phyloP scores from a whole-genome alignment of 2,113 vertebrate species.

The Petromus typicus region DNA sequence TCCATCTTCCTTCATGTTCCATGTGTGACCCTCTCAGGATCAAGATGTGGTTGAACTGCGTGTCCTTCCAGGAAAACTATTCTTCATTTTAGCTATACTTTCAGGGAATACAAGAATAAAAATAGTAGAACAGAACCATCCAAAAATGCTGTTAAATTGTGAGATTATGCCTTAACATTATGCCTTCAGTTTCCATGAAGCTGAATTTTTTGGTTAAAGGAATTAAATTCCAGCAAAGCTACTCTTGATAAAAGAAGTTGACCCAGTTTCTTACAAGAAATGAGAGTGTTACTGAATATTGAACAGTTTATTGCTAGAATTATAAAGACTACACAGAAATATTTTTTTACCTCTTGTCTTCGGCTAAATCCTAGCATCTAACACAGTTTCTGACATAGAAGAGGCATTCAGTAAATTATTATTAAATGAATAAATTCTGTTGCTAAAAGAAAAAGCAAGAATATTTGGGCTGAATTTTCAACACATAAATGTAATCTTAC shows the following conservation, averaged over 20 bases:
- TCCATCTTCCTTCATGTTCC: neutral
- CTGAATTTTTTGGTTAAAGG: conserved; percentile 15
- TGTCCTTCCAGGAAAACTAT: neutral
- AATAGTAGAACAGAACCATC: neutral
- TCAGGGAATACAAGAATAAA: neutral
- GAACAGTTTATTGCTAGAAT: conserved; percentile 13
- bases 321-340: neutral
- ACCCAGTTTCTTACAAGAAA: conserved; percentile 46
- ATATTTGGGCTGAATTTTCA: neutral
- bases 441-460: conserved; percentile 1
- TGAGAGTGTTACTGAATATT: conserved; percentile 16
- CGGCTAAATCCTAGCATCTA: neutral
- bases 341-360: conserved; percentile 38
- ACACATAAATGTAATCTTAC: neutral
- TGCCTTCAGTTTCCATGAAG: conserved; percentile 28
- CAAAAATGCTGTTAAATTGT: neutral
- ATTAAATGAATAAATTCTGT: neutral
- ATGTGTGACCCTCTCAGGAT: neutral
- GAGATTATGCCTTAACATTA: neutral
- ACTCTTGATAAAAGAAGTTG: conserved; percentile 60
- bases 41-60: neutral
- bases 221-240: conserved; percentile 62
- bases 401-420: neutral
- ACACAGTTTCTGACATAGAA: neutral
- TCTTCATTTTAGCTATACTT: neutral